phyloP scores from a whole-genome alignment of 2,888 invertebrate genomes.

The Sylvicola fuscatus region DNA sequence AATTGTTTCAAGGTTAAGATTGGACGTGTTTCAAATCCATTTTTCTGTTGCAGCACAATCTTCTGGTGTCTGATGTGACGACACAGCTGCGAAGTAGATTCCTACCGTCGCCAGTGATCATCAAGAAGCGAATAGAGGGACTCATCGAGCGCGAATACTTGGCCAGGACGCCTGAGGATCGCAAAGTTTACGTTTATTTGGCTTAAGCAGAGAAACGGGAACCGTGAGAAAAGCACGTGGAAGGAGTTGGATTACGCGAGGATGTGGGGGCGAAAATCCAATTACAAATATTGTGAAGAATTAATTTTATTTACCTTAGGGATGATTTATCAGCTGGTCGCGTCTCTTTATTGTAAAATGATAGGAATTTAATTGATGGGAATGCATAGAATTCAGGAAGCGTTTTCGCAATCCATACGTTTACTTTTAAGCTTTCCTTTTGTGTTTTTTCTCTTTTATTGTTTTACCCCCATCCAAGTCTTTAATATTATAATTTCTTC shows the following conservation, averaged over 20 bases:
- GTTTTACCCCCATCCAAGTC: too few species aligned
- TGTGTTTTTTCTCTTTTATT: too few species aligned
- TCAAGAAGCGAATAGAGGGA: slow-evolving; percentile 98
- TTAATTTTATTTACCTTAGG: neutral
- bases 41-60: slow-evolving; percentile 48
- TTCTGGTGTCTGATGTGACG: slow-evolving; percentile 91
- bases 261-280: neutral
- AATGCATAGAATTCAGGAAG: too few species aligned
- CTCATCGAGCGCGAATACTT: slow-evolving; percentile 98
- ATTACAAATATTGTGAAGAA: neutral
- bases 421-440: too few species aligned
- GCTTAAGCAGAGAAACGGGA: slow-evolving; percentile 37
- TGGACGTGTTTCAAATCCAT: slow-evolving; percentile 4
- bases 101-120: slow-evolving; percentile 92
- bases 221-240: neutral
- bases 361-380: too few species aligned
- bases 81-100: slow-evolving; percentile 93
- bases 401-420: too few species aligned
- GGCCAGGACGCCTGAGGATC: slow-evolving; percentile 91
- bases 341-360: too few species aligned
- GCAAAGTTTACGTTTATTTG: slow-evolving; percentile 90
- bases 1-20: slow-evolving; percentile 1
- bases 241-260: neutral
- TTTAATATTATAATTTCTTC: too few species aligned
- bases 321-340: too few species aligned